These are phyloP conservation scores for Apistogramma diplotaenia DNA, from an alignment of 2,113 vertebrate species.

Conservation along the genomic window DNA sequence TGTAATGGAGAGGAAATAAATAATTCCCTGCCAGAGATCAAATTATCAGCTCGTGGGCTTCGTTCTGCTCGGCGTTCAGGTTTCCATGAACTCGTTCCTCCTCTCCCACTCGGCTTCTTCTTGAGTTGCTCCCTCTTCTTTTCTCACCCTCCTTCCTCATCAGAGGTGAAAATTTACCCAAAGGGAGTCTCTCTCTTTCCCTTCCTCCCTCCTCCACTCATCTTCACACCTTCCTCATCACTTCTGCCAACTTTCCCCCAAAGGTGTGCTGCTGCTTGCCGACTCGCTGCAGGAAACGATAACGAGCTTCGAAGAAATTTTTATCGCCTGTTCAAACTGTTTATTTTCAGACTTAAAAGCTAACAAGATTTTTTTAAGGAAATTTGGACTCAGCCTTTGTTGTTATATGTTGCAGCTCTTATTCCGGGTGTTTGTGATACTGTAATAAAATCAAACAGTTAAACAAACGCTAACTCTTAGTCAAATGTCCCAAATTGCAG, in stretches of 20 bases:
- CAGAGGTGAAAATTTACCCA: slow-evolving; percentile 63
- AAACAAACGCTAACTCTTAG: background rate
- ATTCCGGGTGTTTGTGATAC: background rate
- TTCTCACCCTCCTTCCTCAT: slow-evolving; percentile 48
- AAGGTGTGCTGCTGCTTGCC: slow-evolving; percentile 51
- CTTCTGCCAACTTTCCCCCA: slow-evolving; percentile 53
- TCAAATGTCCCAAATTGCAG: background rate
- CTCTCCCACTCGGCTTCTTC: background rate
- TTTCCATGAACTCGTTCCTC: background rate
- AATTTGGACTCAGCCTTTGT: background rate
- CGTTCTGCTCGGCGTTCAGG: background rate
- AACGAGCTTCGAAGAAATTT: slow-evolving; percentile 24
- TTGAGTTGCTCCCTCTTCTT: background rate
- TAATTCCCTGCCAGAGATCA: slow-evolving; percentile 24
- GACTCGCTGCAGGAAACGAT: slow-evolving; percentile 43
- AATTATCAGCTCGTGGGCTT: slow-evolving; percentile 30
- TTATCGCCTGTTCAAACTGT: slow-evolving; percentile 42
- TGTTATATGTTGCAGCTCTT: background rate
- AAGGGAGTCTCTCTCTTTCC: slow-evolving; percentile 38
- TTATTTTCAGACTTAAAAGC: slow-evolving; percentile 25
- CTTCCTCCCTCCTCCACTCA: slow-evolving; percentile 7
- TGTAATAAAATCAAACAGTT: background rate
- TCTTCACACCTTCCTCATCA: slow-evolving; percentile 62
- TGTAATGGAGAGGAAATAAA: slow-evolving; percentile 19
- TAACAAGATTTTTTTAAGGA: background rate